Evolutionary conservation across 2,888 invertebrate genomes (phyloP), one percentile per base, ranked within the genome.

Genomic region (Luffia ferchaultella): DNA sequence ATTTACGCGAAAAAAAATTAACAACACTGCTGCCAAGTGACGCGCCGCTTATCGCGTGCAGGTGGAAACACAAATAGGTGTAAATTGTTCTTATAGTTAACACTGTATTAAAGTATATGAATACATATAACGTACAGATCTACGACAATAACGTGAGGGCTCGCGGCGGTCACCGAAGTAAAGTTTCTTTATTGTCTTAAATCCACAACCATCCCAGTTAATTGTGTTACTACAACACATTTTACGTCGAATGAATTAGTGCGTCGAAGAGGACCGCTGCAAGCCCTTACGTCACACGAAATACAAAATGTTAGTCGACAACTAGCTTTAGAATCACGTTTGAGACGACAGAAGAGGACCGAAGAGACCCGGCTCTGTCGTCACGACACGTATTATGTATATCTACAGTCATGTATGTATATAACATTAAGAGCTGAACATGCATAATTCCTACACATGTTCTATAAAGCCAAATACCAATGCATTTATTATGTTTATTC

Each of bases 401-500:
- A 60, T 61, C 69, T 68, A 70, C 64, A 54, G 57, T 60, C 56
- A 59, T 62, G 52, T 60, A 53, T 71, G 67, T 65, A 64, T 70
- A 76, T 73, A 74, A 74, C 73, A 75, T 73, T 80, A 71, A 77
- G 70, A 75, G 72, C 70, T 72, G 80, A 82, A 82, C 80, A 80
- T 73, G 73, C 65, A 68, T 49, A 66, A 53, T 59, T 56, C 57
- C 58, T 68, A 70, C 68, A 68, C 76, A 79, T 76, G 80, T 77
- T 76, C 76, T 70, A 80, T 85, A 85, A 85, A 85, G 85, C 85
- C 84, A 82, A 80, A 76, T 85, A 85, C 85, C 85, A 85, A 85
- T 85, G 85, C 85, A 84, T 85, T 73, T 70, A n/a, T 48, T 69
- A 69, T 76, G 76, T 77, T 76, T 70, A 41, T 42, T 69, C 70